Conservation (phyloP, 1,140 invertebrate species). For the Lasaia peninsularis region DNA sequence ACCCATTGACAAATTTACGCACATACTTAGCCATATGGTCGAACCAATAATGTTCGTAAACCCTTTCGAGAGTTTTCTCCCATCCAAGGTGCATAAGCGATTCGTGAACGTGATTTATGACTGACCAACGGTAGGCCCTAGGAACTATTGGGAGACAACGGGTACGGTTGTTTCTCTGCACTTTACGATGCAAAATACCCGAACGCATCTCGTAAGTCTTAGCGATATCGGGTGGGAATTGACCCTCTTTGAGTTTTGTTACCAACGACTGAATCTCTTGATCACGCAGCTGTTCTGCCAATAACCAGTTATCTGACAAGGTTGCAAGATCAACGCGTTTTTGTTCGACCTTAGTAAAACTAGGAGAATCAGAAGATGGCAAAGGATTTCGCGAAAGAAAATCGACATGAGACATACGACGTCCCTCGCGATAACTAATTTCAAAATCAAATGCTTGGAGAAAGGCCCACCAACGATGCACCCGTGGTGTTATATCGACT, state of each 20-base stretch:
- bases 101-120: constrained; percentile 49
- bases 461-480: constrained; percentile 18
- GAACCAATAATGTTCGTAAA: constrained; percentile 33
- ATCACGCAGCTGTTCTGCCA: constrained; percentile 26
- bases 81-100: constrained; percentile 30
- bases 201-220: constrained; percentile 26
- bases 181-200: constrained; percentile 24
- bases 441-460: constrained; percentile 18
- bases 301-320: constrained; percentile 17
- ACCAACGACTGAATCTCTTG: neutral
- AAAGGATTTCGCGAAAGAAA: neutral
- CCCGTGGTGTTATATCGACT: constrained; percentile 18
- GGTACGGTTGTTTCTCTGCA: constrained; percentile 20
- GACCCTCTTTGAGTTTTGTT: constrained; percentile 4
- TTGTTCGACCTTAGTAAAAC: constrained; percentile 23
- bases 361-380: constrained; percentile 20
- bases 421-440: neutral
- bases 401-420: neutral
- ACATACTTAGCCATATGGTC: constrained; percentile 23
- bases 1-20: constrained; percentile 26
- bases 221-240: constrained; percentile 11
- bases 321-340: constrained; percentile 4
- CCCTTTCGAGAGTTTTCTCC: constrained; percentile 33
- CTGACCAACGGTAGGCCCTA: constrained; percentile 12
- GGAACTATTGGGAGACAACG: constrained; percentile 5